Evolutionary conservation across 2,113 vertebrate genomes (phyloP), one percentile per base, ranked within the genome.

Genomic region (Eurypyga helias): DNA sequence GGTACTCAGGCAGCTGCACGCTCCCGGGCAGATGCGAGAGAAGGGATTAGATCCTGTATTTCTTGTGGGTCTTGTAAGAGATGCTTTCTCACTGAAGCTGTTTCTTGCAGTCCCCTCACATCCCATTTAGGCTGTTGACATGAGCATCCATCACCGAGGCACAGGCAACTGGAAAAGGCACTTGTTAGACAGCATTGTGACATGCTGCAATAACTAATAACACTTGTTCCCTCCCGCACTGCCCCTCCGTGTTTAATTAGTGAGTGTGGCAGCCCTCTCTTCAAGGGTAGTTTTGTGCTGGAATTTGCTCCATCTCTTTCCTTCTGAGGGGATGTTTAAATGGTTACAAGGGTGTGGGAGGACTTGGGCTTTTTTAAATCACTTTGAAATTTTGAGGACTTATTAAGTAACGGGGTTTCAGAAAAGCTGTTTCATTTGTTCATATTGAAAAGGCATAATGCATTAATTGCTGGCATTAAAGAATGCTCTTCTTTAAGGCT

Each of bases 391-490:
- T 45, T 89, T 73, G 36, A 34, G 66, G 79, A 23, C 25, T 49
- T 61, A 13, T 9, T 84, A 89, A 89, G 72, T 78, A 46, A 49
- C 48, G 73, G 57, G 52, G 9, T 83, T 90, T 93, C 66, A 82
- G 82, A 31, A 20, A 45, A 77, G 75, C 34, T n/a, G 3, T 79
- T 91, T 48, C 20, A 31, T 90, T 87, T 75, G 19, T 79, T 94
- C 21, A 3, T 45, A 7, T 55, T 17, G 58, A 89, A 11, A 4
- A 87, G 76, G 41, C 64, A 7, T 49, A 17, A 49, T 5, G 10
- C 65, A 72, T 69, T 88, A 88, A 94, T 80, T 87, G 51, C 73
- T 83, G 86, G 31, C 71, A 43, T 66, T 79, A 62, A 77, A 73
- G 71, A 72, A n/a, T 73, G 71, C 79, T 62, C 72, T n/a, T 87